Evolutionary conservation across 53 echinoderm and acorn worm species (phyloP).

Genomic region (Luidia sarsii): DNA sequence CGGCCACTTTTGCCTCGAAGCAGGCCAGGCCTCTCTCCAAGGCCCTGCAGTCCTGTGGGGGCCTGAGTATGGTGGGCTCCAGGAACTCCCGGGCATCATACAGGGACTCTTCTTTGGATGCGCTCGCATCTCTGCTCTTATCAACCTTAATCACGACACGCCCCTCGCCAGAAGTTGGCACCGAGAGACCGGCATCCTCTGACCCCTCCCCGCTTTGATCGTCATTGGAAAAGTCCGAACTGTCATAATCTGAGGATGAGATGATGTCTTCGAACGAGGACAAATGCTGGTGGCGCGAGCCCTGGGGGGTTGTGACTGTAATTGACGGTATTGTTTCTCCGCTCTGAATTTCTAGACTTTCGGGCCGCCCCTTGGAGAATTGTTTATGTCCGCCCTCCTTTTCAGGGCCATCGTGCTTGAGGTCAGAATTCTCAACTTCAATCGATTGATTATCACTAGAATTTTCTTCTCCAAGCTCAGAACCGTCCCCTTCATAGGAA

Average conservation of each 20-base stretch:
- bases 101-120: background rate
- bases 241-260: constrained; percentile 49
- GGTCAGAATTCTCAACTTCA: too few species aligned
- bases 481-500: too few species aligned
- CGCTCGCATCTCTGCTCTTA: too few species aligned
- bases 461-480: too few species aligned
- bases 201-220: background rate
- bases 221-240: constrained; percentile 13
- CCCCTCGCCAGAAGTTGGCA: constrained; percentile 13
- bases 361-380: background rate
- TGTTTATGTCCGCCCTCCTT: too few species aligned
- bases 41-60: constrained; percentile 87
- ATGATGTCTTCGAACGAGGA: constrained; percentile 32
- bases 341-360: constrained; percentile 10
- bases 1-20: constrained; percentile 84
- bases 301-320: constrained; percentile 36
- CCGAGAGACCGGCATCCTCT: background rate
- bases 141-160: constrained; percentile 14
- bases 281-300: constrained; percentile 28
- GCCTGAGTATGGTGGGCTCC: constrained; percentile 78
- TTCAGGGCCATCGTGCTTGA: too few species aligned
- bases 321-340: constrained; percentile 18
- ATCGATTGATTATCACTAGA: too few species aligned
- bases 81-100: constrained; percentile 22
- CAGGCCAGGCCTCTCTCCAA: constrained; percentile 82